These are phyloP conservation scores for Orbicella faveolata DNA, from an alignment of 64 coral and sea anemone species.

Conservation along the genomic window DNA sequence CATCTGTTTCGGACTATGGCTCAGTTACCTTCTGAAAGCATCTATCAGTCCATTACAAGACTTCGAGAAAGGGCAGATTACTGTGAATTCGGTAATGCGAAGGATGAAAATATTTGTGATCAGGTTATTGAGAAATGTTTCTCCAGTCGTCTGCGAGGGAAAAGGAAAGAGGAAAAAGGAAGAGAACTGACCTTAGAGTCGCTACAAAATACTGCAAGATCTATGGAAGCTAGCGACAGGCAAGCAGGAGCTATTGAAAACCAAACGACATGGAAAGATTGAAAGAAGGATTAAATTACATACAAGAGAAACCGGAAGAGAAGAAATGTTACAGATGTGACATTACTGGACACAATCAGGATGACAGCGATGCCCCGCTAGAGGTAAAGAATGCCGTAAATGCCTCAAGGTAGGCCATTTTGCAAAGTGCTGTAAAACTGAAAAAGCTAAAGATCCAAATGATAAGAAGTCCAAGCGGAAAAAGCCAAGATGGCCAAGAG, in stretches of 20 bases:
- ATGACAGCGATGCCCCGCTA: not conserved
- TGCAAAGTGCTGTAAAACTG: not conserved
- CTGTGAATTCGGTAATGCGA: slow-evolving; percentile 47
- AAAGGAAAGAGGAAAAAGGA: slow-evolving; percentile 39
- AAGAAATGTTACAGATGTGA: slow-evolving; percentile 50
- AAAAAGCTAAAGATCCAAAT: not conserved
- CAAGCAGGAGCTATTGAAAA: slow-evolving; percentile 16
- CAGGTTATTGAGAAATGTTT: slow-evolving; percentile 47
- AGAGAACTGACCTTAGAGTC: slow-evolving; percentile 2
- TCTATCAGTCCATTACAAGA: slow-evolving; percentile 54
- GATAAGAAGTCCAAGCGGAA: not conserved
- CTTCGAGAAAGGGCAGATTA: slow-evolving; percentile 40
- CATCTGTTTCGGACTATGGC: slow-evolving; percentile 50
- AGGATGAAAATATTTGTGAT: slow-evolving; percentile 45
- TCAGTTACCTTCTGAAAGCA: slow-evolving; percentile 42
- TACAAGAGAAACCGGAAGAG: slow-evolving; percentile 19
- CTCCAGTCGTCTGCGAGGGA: slow-evolving; percentile 33
- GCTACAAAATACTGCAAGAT: slow-evolving; percentile 19
- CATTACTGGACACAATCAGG: not conserved
- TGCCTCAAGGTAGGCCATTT: slow-evolving; percentile 5
- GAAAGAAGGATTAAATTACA: slow-evolving; percentile 18
- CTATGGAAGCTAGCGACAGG: slow-evolving; percentile 22
- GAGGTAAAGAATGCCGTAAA: not conserved
- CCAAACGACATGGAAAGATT: slow-evolving; percentile 5
- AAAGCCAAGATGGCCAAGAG: slow-evolving; percentile 25